Percentiles rank a stretch among this genome's conserved stretches.
These are phyloP conservation scores for Megastigmus dorsalis DNA, from an alignment of 2,888 invertebrate genomes.

Conservation along the genomic window DNA sequence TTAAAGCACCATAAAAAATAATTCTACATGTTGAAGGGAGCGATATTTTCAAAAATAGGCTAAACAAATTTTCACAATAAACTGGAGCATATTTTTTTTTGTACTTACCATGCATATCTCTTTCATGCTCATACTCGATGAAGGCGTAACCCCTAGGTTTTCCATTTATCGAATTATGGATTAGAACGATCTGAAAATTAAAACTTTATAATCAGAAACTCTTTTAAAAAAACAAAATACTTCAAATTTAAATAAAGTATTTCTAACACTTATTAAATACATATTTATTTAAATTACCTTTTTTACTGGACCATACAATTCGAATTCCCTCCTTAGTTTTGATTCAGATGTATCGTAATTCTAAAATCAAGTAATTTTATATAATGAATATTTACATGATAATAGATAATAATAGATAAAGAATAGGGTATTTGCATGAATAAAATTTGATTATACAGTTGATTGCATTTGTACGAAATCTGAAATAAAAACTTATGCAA, in stretches of 20 bases:
- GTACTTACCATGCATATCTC: constrained; percentile 99
- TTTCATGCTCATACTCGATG: constrained; percentile 99
- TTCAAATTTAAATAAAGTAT: no score
- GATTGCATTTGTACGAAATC: no score
- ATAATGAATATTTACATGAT: constrained; percentile 1
- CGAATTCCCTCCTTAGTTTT: constrained; percentile 97
- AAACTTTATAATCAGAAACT: background rate
- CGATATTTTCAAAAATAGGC: constrained; percentile 1
- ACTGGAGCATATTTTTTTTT: constrained; percentile 51
- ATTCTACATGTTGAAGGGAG: constrained; percentile 24
- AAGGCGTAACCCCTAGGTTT: constrained; percentile 99
- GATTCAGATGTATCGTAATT: constrained; percentile 99
- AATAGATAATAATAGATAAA: background rate
- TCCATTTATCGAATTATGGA: constrained; percentile 88
- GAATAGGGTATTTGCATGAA: no score
- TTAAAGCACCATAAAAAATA: constrained; percentile 64
- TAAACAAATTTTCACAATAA: constrained; percentile 25
- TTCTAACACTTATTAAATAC: no score
- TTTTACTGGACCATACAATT: constrained; percentile 97
- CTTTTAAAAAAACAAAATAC: no score
- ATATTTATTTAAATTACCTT: constrained; percentile 90
- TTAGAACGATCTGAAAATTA: constrained; percentile 86
- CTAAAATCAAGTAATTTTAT: constrained; percentile 76
- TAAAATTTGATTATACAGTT: no score
- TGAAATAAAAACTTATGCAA: no score